Evolutionary conservation across 2,888 invertebrate species (phyloP).

Genomic region (Blera fallax): DNA sequence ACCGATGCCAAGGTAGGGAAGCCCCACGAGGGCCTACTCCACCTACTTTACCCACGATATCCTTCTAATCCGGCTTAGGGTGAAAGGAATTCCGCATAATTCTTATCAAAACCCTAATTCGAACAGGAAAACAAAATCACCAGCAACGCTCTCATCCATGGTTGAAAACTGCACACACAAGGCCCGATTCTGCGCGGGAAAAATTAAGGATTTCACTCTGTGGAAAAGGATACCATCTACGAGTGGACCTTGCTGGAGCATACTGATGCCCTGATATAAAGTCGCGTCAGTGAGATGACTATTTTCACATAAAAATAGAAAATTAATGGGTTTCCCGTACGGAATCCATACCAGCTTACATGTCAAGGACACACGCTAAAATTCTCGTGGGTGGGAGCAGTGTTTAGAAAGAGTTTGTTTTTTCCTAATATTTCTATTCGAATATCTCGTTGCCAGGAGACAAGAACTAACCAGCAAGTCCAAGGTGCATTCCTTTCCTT

Average conservation of each 20-base stretch:
- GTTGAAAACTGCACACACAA: neutral
- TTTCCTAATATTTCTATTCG: constrained; percentile 80
- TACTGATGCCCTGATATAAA: constrained; percentile 78
- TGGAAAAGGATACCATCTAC: neutral
- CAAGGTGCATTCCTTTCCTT: constrained; percentile 51
- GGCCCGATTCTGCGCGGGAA: constrained; percentile 50
- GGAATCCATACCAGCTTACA: neutral
- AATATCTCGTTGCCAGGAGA: constrained; percentile 80
- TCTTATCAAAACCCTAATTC: constrained; percentile 80
- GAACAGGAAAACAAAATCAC: constrained; percentile 79
- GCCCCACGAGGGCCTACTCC: constrained; percentile 17
- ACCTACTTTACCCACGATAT: constrained; percentile 10
- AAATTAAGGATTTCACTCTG: neutral
- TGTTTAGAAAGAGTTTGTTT: constrained; percentile 69
- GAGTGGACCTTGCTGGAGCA: neutral
- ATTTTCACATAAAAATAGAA: constrained; percentile 80
- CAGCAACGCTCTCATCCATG: constrained; percentile 3
- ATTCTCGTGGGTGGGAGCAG: neutral
- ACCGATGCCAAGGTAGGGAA: constrained; percentile 15
- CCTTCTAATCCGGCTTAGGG: constrained; percentile 69
- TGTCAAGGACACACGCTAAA: neutral
- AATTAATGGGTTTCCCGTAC: constrained; percentile 76
- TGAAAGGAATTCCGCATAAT: constrained; percentile 74
- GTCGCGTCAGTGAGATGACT: constrained; percentile 81
- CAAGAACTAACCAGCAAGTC: constrained; percentile 70